Evolutionary conservation across 2,888 invertebrate species (phyloP).

Genomic region (Empis livida): DNA sequence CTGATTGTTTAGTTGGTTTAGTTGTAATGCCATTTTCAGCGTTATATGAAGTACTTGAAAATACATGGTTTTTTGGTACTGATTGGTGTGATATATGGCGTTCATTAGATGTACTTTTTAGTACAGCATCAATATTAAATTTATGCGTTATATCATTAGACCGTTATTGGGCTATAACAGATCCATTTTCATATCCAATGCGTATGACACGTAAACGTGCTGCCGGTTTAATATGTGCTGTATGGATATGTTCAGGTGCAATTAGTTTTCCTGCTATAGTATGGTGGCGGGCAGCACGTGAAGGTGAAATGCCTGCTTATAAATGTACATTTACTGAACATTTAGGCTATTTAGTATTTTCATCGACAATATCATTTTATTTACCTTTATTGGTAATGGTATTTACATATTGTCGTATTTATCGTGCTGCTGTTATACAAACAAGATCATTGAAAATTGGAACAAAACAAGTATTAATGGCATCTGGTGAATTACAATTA

Average conservation of each 20-base stretch:
- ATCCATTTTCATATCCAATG: slow-evolving; percentile 94
- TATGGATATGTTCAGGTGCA: slow-evolving; percentile 93
- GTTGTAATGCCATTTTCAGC: slow-evolving; percentile 98
- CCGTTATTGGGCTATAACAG: slow-evolving; percentile 97
- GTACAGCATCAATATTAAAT: slow-evolving; percentile 94
- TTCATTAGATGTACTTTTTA: slow-evolving; percentile 90
- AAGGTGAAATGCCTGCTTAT: slow-evolving; percentile 64
- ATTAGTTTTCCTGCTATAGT: slow-evolving; percentile 97
- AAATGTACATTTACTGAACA: slow-evolving; percentile 96
- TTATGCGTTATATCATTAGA: slow-evolving; percentile 94
- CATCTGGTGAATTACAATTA: slow-evolving; percentile 73
- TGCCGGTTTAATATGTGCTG: slow-evolving; percentile 75
- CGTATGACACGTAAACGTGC: slow-evolving; percentile 84
- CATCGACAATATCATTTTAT: slow-evolving; percentile 96
- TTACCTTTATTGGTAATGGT: slow-evolving; percentile 94
- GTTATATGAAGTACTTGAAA: slow-evolving; percentile 74
- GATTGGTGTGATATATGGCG: slow-evolving; percentile 98
- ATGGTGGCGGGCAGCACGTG: slow-evolving; percentile 85
- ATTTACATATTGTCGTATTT: slow-evolving; percentile 94
- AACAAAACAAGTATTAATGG: slow-evolving; percentile 77
- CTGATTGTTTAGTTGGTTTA: slow-evolving; percentile 89
- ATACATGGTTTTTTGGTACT: slow-evolving; percentile 88
- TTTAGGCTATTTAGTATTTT: slow-evolving; percentile 90
- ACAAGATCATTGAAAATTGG: slow-evolving; percentile 82
- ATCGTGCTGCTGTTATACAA: slow-evolving; percentile 85